Percentiles rank a stretch among this genome's conserved stretches.
Conservation (phyloP, 2,888 invertebrate genomes). For the Adelphocoris suturalis region DNA sequence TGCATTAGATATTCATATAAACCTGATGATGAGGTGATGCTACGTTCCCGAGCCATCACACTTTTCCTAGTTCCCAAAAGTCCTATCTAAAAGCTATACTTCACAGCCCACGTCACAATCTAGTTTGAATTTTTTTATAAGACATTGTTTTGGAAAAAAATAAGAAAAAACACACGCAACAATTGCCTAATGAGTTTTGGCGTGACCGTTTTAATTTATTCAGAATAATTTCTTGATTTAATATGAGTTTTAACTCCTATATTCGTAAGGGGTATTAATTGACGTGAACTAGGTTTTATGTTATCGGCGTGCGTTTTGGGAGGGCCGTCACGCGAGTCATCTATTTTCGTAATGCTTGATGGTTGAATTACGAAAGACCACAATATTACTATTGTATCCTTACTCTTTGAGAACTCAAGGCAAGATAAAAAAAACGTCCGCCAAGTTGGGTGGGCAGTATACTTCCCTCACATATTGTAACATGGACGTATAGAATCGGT, state of each 20-base stretch:
- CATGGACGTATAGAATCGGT: no score
- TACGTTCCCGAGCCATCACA: no score
- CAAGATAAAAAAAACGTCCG: no score
- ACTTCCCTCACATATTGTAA: no score
- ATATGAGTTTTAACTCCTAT: constrained; percentile 12
- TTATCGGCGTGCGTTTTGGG: neutral
- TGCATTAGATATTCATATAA: no score
- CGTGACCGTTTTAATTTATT: constrained; percentile 42
- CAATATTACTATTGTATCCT: no score
- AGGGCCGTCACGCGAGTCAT: constrained; percentile 3
- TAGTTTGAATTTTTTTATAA: neutral
- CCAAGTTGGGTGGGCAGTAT: no score
- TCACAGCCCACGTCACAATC: neutral
- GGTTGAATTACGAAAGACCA: no score
- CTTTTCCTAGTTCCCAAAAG: no score
- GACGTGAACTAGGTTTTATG: constrained; percentile 16
- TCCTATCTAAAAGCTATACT: neutral
- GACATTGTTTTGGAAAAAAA: neutral
- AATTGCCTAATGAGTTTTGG: constrained; percentile 3
- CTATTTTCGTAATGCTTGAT: neutral
- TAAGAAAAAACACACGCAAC: neutral
- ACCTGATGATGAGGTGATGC: no score
- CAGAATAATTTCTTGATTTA: constrained; percentile 35
- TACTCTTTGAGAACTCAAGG: no score
- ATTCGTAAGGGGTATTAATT: constrained; percentile 12